Percentiles rank a stretch among this genome's conserved stretches.
phyloP scores from a whole-genome alignment of 1,140 invertebrate genomes.

The Meloidogyne floridensis region DNA sequence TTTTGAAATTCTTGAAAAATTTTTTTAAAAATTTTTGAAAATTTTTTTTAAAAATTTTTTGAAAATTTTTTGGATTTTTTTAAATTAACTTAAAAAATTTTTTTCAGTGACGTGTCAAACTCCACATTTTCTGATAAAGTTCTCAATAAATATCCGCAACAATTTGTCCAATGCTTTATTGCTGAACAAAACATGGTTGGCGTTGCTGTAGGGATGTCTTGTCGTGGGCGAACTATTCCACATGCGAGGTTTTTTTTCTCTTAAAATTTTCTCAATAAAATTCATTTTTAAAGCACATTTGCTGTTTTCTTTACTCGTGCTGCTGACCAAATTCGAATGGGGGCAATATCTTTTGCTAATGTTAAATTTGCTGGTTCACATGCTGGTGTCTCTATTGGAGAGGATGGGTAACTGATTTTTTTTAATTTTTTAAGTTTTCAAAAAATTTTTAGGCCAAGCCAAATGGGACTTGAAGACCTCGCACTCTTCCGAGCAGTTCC shows the following conservation, averaged over 20 bases:
- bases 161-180: constrained; percentile 96
- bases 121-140: constrained; percentile 94
- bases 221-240: constrained; percentile 61
- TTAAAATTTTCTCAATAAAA: neutral
- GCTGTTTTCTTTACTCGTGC: constrained; percentile 94
- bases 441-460: constrained; percentile 97
- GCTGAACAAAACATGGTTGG: constrained; percentile 79
- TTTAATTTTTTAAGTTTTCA: constrained; percentile 73
- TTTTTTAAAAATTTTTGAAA: neutral
- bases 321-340: constrained; percentile 97
- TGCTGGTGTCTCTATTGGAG: constrained; percentile 83
- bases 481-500: constrained; percentile 91
- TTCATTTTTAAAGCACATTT: constrained; percentile 81
- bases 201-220: constrained; percentile 80
- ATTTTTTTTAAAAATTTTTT: neutral
- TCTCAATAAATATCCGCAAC: constrained; percentile 74
- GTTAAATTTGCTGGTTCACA: constrained; percentile 93
- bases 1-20: neutral
- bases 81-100: neutral
- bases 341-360: constrained; percentile 95
- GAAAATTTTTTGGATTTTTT: neutral
- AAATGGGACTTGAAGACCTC: constrained; percentile 98
- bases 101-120: constrained; percentile 94
- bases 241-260: constrained; percentile 51
- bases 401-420: constrained; percentile 48